Percentiles rank a stretch among this genome's conserved stretches.
Evolutionary conservation across 2,113 vertebrate species (phyloP).

Genomic region (Odobenus rosmarus): DNA sequence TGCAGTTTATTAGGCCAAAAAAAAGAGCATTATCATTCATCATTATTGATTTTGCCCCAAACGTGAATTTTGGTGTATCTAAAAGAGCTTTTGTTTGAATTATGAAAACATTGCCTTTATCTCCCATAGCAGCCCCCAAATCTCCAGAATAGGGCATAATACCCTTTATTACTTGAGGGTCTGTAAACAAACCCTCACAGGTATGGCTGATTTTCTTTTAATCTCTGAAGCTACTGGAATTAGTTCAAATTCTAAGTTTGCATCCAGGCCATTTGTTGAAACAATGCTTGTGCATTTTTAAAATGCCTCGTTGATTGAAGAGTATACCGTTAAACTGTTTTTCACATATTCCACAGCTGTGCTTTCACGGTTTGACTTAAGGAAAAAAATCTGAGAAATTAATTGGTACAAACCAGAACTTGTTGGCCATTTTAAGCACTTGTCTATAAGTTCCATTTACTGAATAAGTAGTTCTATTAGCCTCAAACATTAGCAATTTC

Average conservation of each 20-base stretch:
- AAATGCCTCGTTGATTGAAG: conserved; percentile 59
- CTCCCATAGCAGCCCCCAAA: neutral
- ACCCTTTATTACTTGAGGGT: neutral
- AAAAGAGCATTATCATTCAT: conserved; percentile 28
- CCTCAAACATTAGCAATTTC: conserved; percentile 46
- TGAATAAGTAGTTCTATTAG: conserved; percentile 36
- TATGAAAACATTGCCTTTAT: neutral
- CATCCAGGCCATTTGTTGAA: conserved; percentile 34
- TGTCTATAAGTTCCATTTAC: conserved; percentile 59
- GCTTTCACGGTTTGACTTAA: conserved; percentile 54
- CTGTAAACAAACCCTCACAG: conserved; percentile 27
- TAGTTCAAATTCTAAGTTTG: conserved; percentile 54
- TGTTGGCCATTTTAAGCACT: conserved; percentile 48
- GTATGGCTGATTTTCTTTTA: conserved; percentile 49
- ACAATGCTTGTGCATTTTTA: conserved; percentile 49
- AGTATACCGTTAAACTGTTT: conserved; percentile 38
- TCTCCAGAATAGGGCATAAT: neutral
- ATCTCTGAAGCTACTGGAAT: conserved; percentile 41
- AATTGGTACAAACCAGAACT: conserved; percentile 61
- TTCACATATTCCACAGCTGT: conserved; percentile 61
- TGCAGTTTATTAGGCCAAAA: neutral
- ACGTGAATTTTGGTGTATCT: conserved; percentile 32
- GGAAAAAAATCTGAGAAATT: conserved; percentile 58
- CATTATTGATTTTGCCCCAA: conserved; percentile 47
- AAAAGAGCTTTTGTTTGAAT: neutral